Evolutionary conservation across 35 echinoderm and acorn worm genomes (phyloP).

Genomic region (Apostichopus californicus): DNA sequence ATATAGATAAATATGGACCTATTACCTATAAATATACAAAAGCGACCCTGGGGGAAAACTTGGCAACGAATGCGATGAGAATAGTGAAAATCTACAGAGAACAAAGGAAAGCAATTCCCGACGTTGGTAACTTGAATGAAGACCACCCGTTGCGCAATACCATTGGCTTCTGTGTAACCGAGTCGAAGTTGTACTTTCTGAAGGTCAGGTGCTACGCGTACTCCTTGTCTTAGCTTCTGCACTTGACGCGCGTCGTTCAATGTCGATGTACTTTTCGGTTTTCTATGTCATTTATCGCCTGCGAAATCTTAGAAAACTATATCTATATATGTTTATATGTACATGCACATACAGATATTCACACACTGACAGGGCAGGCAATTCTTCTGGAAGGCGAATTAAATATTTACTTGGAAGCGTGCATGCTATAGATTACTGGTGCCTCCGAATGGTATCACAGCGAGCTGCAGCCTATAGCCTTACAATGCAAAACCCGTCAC

Average conservation of each 20-base stretch:
- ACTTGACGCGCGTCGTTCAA: neutral
- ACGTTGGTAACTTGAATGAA: neutral
- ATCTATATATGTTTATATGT: too few relatives aligned
- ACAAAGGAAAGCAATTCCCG: neutral
- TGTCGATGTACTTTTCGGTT: conserved; percentile 31
- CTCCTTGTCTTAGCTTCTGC: neutral
- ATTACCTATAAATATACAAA: neutral
- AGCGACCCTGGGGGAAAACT: too few relatives aligned
- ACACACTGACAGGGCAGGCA: too few relatives aligned
- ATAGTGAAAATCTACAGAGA: neutral
- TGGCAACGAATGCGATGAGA: neutral
- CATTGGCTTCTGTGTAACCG: neutral
- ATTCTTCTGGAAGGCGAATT: too few relatives aligned
- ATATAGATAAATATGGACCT: neutral
- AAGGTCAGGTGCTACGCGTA: conserved; percentile 14
- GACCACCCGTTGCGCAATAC: conserved; percentile 7
- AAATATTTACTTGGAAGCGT: too few relatives aligned
- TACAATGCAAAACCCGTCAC: too few relatives aligned
- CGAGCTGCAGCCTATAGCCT: too few relatives aligned
- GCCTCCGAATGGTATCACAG: too few relatives aligned
- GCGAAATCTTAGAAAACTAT: too few relatives aligned
- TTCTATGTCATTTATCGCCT: too few relatives aligned
- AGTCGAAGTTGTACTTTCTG: conserved; percentile 36
- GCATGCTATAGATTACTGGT: too few relatives aligned
- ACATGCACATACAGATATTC: too few relatives aligned